phyloP scores from a whole-genome alignment of 2,113 vertebrate species.

The Microcebus tavaratra region DNA sequence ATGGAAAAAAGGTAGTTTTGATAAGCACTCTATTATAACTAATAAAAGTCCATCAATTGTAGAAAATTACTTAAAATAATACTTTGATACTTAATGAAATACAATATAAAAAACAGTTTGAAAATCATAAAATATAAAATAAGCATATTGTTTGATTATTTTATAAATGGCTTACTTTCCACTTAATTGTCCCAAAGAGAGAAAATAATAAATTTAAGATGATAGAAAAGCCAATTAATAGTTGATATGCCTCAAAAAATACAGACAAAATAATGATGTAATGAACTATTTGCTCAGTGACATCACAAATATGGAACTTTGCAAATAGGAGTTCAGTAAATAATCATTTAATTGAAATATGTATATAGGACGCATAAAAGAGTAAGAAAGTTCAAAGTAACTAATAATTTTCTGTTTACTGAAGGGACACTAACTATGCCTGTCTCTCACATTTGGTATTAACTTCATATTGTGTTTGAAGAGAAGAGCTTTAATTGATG shows the following conservation, averaged over 20 bases:
- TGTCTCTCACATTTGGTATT: not conserved
- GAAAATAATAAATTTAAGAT: not conserved
- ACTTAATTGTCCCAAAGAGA: not conserved
- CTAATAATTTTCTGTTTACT: not conserved
- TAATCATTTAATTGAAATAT: conserved; percentile 31
- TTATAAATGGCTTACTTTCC: not conserved
- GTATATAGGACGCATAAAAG: not conserved
- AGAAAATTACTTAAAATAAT: not conserved
- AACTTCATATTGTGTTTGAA: not conserved
- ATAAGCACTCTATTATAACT: not conserved
- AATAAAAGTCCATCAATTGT: not conserved
- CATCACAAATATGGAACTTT: not conserved
- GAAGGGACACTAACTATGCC: not conserved
- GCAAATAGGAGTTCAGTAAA: not conserved
- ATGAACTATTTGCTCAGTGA: not conserved
- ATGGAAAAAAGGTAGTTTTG: not conserved
- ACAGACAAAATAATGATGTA: not conserved
- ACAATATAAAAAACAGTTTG: not conserved
- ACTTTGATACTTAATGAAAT: not conserved
- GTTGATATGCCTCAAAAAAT: not conserved
- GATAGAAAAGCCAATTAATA: not conserved
- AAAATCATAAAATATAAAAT: conserved; percentile 26
- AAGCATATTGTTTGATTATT: conserved; percentile 8
- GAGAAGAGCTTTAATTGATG: not conserved
- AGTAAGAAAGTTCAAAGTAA: not conserved